Evolutionary conservation across 2,113 vertebrate species (phyloP).

Genomic region (Tragelaphus scriptus): DNA sequence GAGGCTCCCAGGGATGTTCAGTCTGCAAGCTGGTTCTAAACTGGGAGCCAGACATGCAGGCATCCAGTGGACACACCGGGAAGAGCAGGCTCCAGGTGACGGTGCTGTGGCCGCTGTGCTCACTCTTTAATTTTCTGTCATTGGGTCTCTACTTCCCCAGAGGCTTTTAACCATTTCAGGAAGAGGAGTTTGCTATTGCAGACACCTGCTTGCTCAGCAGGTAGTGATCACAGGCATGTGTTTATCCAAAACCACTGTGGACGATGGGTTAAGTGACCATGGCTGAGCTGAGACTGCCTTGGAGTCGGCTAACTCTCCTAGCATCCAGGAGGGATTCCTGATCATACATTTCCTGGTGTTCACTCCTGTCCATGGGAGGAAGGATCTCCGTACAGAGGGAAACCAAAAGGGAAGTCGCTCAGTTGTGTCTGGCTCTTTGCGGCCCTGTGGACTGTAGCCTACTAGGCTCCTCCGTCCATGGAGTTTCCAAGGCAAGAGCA

Average conservation of each 20-base stretch:
- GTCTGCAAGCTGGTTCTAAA: neutral
- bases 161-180: neutral
- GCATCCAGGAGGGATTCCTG: neutral
- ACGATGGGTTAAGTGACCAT: neutral
- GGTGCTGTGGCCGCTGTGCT: fast-evolving
- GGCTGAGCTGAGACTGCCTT: neutral
- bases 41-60: neutral
- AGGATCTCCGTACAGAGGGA: neutral
- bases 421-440: neutral
- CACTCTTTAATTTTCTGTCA: neutral
- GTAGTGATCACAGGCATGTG: neutral
- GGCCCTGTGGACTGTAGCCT: neutral
- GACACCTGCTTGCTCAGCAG: neutral
- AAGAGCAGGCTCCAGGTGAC: neutral
- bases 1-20: neutral
- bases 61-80: fast-evolving
- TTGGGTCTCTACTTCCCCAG: neutral
- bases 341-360: neutral
- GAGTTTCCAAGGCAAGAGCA: neutral
- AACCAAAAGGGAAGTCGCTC: neutral
- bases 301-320: neutral
- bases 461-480: neutral
- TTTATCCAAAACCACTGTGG: neutral
- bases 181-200: neutral
- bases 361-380: neutral